Base-by-base conservation (phyloP, 2,113 vertebrate genomes). In the Erythrocercus mccallii region DNA sequence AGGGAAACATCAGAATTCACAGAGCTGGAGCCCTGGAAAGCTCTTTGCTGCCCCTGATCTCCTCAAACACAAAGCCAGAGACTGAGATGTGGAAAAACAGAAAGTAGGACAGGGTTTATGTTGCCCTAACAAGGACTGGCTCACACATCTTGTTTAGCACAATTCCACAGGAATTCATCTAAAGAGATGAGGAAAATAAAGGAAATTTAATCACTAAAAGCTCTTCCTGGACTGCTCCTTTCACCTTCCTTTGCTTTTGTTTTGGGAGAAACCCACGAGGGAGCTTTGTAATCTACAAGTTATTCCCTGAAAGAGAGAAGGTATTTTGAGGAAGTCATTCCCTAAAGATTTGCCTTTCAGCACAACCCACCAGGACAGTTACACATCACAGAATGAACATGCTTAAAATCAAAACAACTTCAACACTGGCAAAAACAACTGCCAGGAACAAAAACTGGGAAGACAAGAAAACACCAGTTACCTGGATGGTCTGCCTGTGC, bases 401-500 rank as follows among this genome's bases (percentile, higher is more conserved):
- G 27, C 27, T 66, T 21, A 35, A 72, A 53, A 57, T 9, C 33
- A 27, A 17, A 88, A 37, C 37, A 37, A 1, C 35, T 58, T 35
- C 28, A 66, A 38, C 33, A 28, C 2, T 3, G 3, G 45, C 17
- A 84, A 57, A 72, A 19, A 16, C 54, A 70, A 35, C 23, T 71
- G 25, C 12, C 4, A 69, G 13, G 35, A 92, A 56, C 3, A 70
- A 47, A 27, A 54, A 21, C 42, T 1, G 68, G 50, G 7, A 56
- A 77, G 33, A 58, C 30, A 70, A 28, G 53, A 33, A n/a, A n/a
- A n/a, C 2, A 13, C 8, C 24, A 9, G 45, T 95, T 96, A 99
- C 99, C 99, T 99, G 99, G 86, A 99, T 99, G 9, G 99, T 99
- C 97, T 99, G 99, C 28, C 99, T 98, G 94, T 99, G 99, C 94